These are phyloP conservation scores for Drepana falcataria DNA, from an alignment of 2,888 invertebrate species.

Conservation along the genomic window DNA sequence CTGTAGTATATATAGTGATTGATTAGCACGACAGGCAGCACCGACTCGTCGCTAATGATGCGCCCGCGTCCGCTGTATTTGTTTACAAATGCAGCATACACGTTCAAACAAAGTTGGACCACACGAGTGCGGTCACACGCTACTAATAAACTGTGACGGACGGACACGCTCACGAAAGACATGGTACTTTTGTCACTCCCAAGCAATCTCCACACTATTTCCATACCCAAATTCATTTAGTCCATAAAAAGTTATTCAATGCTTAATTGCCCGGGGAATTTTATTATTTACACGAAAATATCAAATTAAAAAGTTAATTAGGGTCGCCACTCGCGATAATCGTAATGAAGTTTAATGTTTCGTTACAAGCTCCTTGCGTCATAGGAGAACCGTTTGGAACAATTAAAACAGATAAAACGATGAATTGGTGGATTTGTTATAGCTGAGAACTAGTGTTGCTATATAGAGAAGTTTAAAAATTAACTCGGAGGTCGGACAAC, in stretches of 20 bases:
- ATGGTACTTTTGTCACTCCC: constrained; percentile 17
- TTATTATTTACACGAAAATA: not conserved
- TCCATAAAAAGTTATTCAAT: not conserved
- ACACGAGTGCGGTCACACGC: constrained; percentile 39
- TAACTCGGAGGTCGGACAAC: constrained; percentile 44
- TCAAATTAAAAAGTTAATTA: constrained; percentile 22
- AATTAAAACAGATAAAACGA: constrained; percentile 19
- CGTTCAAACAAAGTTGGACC: constrained; percentile 30
- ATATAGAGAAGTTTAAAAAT: constrained; percentile 19
- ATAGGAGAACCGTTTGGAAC: constrained; percentile 19
- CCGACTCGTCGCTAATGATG: constrained; percentile 27
- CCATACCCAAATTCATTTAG: not conserved
- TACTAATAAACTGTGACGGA: constrained; percentile 14
- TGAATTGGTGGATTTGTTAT: constrained; percentile 3
- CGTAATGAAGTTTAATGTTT: constrained; percentile 25
- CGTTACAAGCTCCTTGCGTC: constrained; percentile 19
- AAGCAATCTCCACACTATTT: not conserved
- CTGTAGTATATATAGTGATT: not conserved
- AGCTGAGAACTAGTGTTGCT: constrained; percentile 17
- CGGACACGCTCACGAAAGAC: constrained; percentile 15
- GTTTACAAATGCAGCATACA: constrained; percentile 49
- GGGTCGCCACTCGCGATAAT: not conserved
- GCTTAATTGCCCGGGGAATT: not conserved
- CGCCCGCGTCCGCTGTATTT: constrained; percentile 34
- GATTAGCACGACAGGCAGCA: constrained; percentile 4